Percentiles rank a stretch among this genome's conserved stretches.
Evolutionary conservation across 1,140 invertebrate genomes (phyloP).

Genomic region (Drosophila nikananu): DNA sequence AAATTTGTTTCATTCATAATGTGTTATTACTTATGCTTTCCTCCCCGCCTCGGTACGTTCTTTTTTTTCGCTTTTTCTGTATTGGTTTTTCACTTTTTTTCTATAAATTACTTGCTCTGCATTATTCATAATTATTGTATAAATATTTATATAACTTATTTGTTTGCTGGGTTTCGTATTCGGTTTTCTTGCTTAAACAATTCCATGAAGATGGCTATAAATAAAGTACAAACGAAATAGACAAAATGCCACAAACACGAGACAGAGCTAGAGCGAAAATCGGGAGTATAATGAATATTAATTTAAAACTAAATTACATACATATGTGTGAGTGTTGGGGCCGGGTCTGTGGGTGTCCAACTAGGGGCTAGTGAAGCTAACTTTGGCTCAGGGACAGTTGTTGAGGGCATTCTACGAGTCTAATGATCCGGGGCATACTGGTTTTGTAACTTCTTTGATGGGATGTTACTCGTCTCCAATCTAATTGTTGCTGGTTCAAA

Average conservation of each 20-base stretch:
- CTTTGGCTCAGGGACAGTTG: slow-evolving; percentile 17
- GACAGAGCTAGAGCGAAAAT: slow-evolving; percentile 45
- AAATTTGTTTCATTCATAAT: slow-evolving; percentile 60
- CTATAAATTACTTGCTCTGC: slow-evolving; percentile 79
- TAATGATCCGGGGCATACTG: slow-evolving; percentile 11
- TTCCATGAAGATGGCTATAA: slow-evolving; percentile 50
- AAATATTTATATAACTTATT: slow-evolving; percentile 73
- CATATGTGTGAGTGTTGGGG: slow-evolving; percentile 4
- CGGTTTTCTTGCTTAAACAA: slow-evolving; percentile 54
- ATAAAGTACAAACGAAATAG: slow-evolving; percentile 42
- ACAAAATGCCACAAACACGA: slow-evolving; percentile 60
- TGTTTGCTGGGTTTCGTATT: slow-evolving; percentile 50
- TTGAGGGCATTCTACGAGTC: slow-evolving; percentile 2
- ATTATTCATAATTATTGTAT: slow-evolving; percentile 79
- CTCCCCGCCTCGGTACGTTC: slow-evolving; percentile 29
- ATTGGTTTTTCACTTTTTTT: slow-evolving; percentile 34
- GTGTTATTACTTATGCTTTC: slow-evolving; percentile 64
- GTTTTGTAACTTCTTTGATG: background rate
- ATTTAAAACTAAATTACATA: slow-evolving; percentile 39
- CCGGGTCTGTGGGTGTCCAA: background rate
- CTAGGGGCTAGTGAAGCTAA: slow-evolving; percentile 23
- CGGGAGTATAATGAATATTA: slow-evolving; percentile 37
- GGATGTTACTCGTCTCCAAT: background rate
- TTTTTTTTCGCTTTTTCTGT: slow-evolving; percentile 27
- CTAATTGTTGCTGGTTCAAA: background rate